Percentiles rank a stretch among this genome's conserved stretches.
Evolutionary conservation across 2,113 vertebrate species (phyloP).

Genomic region (Gopherus flavomarginatus): DNA sequence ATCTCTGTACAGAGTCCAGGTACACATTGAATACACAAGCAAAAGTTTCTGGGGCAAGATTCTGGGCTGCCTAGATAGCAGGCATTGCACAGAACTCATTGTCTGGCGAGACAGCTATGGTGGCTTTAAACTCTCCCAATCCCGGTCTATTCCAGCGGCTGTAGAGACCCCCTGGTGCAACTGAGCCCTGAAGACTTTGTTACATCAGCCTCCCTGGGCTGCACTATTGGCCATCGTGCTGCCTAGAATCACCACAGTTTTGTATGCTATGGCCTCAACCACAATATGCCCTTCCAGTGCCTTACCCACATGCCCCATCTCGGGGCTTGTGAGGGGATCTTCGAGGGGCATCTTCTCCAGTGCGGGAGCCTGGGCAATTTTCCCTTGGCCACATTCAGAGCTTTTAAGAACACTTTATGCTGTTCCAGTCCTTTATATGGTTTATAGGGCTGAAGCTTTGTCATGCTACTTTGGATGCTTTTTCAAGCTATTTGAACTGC

Average conservation of each 20-base stretch:
- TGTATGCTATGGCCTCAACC: neutral
- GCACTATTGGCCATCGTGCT: fast-evolving
- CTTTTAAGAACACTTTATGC: neutral
- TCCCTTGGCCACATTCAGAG: fast-evolving
- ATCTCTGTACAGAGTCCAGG: neutral
- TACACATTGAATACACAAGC: neutral
- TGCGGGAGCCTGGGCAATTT: neutral
- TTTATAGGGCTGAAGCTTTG: fast-evolving
- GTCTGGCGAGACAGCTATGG: fast-evolving
- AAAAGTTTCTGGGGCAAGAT: neutral
- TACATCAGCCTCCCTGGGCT: neutral
- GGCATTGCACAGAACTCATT: neutral
- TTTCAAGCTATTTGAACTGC: neutral
- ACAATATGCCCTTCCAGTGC: fast-evolving
- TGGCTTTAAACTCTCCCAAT: fast-evolving
- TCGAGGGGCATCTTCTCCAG: fast-evolving
- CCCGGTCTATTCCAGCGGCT: neutral
- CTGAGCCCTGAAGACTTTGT: neutral
- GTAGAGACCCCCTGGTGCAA: neutral
- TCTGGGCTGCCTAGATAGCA: neutral
- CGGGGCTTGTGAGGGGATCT: fast-evolving
- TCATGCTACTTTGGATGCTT: neutral
- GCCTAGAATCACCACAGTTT: fast-evolving
- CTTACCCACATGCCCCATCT: neutral
- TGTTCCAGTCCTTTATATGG: neutral